Evolutionary conservation across 2,113 vertebrate genomes (phyloP).

Genomic region (Cavia porcellus): DNA sequence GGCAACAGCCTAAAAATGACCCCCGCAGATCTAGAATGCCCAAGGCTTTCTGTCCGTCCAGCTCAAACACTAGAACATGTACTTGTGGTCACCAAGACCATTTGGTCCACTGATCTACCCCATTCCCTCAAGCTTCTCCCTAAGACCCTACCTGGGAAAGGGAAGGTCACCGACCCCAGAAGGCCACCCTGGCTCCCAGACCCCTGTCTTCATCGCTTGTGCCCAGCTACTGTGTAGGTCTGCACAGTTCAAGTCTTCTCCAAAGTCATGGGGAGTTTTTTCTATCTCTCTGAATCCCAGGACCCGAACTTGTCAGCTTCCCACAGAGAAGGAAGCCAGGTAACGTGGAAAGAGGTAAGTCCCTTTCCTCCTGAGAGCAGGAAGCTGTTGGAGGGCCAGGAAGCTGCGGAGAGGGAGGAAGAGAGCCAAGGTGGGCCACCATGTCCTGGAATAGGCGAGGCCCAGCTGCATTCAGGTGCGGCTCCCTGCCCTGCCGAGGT

Average conservation of each 20-base stretch:
- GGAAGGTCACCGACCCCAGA: neutral
- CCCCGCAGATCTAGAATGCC: neutral
- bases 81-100: neutral
- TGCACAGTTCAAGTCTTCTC: neutral
- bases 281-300: neutral
- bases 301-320: neutral
- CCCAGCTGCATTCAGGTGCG: neutral
- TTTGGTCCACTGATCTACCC: neutral
- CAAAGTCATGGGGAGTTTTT: neutral
- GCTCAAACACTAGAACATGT: neutral
- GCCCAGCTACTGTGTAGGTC: neutral
- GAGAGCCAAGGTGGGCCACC: neutral
- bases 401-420: neutral
- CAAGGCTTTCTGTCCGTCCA: neutral
- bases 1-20: neutral
- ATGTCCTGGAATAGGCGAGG: neutral
- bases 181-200: neutral
- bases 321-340: neutral
- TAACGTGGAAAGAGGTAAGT: neutral
- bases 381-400: neutral
- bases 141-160: neutral
- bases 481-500: rapidly evolving
- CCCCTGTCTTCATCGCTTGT: too few species aligned
- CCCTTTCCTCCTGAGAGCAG: neutral
- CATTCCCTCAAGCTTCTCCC: too few species aligned